Evolutionary conservation across 1,140 invertebrate species (phyloP).

Genomic region (Aphis craccivora): DNA sequence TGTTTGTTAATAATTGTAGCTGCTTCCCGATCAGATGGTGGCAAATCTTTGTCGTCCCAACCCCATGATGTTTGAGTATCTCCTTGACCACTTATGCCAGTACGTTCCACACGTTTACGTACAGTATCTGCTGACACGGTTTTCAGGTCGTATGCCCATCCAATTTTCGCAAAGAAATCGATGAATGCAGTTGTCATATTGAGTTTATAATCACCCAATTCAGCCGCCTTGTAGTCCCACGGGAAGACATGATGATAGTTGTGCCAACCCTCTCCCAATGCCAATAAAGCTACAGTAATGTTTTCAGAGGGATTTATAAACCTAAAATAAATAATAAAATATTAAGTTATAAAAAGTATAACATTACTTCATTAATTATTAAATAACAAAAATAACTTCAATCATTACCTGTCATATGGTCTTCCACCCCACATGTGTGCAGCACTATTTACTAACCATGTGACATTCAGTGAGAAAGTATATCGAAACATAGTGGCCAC

Average conservation of each 20-base stretch:
- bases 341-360: neutral
- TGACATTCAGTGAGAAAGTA: constrained; percentile 85
- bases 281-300: constrained; percentile 73
- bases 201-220: constrained; percentile 77
- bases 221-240: constrained; percentile 88
- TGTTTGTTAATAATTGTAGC: constrained; percentile 59
- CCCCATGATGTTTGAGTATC: neutral
- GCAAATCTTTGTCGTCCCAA: constrained; percentile 61
- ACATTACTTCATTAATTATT: neutral
- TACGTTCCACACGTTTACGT: constrained; percentile 67
- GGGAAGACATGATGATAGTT: constrained; percentile 97
- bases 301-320: constrained; percentile 82
- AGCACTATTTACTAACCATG: constrained; percentile 95
- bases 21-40: constrained; percentile 61
- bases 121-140: constrained; percentile 68
- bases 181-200: constrained; percentile 83
- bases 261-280: constrained; percentile 88
- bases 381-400: neutral
- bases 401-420: constrained; percentile 86
- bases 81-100: constrained; percentile 71
- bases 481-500: constrained; percentile 86
- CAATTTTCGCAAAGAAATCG: constrained; percentile 74
- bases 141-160: constrained; percentile 82
- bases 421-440: constrained; percentile 91
- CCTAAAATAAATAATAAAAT: constrained; percentile 64